A percentile compares a stretch with the other conserved stretches of the same genome.
phyloP scores from a whole-genome alignment of 2,113 vertebrate genomes.

The Neolamprologus sp. region DNA sequence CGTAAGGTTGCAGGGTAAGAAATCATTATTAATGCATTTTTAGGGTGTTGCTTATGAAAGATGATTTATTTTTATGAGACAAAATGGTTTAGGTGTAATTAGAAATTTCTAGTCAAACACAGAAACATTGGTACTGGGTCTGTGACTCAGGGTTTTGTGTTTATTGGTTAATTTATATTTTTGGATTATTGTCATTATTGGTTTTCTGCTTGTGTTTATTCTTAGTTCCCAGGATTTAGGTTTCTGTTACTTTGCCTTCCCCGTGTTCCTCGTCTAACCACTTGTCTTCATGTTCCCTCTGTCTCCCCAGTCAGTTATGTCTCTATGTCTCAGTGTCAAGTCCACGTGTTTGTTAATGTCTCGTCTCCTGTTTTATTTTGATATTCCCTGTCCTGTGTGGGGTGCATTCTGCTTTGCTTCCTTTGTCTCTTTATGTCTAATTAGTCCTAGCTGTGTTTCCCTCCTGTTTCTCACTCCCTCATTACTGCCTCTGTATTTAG shows the following conservation, averaged over 20 bases:
- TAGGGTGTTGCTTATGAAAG: neutral
- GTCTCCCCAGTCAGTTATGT: neutral
- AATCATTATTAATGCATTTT: neutral
- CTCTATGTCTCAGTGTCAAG: neutral
- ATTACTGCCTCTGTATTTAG: neutral
- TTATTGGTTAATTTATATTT: neutral
- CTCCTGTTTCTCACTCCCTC: neutral
- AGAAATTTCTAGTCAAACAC: neutral
- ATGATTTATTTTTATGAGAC: neutral
- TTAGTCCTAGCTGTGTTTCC: neutral
- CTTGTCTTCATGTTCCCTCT: neutral
- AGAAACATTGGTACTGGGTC: neutral
- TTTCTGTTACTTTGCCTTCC: neutral
- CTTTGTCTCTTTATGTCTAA: neutral
- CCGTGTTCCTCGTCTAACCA: neutral
- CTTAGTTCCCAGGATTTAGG: neutral
- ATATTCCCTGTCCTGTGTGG: neutral
- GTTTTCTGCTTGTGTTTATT: neutral
- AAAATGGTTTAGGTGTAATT: neutral
- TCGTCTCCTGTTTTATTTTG: neutral
- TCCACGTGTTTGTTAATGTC: neutral
- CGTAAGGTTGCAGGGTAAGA: neutral
- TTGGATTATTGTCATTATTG: neutral
- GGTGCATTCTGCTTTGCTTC: neutral
- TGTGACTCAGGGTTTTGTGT: neutral